Evolutionary conservation across 2,113 vertebrate genomes (phyloP), one percentile per base, ranked within the genome.

Genomic region (Pangasianodon hypophthalmus): DNA sequence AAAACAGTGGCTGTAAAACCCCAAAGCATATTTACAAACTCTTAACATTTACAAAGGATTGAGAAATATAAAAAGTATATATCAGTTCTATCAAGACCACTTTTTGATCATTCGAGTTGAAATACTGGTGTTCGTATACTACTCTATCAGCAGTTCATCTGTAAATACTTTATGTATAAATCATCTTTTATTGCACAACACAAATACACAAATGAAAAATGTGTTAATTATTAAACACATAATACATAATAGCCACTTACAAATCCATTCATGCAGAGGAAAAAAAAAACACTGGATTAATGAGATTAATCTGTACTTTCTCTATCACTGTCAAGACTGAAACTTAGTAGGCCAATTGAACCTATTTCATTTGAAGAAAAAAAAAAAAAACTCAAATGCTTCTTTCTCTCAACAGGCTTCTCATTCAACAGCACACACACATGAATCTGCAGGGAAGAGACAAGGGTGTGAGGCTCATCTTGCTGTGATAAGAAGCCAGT

Each of bases 401-500:
- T 88, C 67, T 92, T 84, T 91, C 81, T 88, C 90, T 84, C 60
- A 84, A 85, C 90, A 86, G 69, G 52, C 82, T 89, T 69, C 56
- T 90, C 89, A 90, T 89, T 90, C 85, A 91, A 60, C 73, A 73
- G 85, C 62, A 88, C 69, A 85, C 62, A 92, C 91, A 91, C 86
- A 93, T 86, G 88, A 90, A 91, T 89, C 91, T 93, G 88, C 88
- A n/a, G 87, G 73, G 87, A 85, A 88, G 85, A 92, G 87, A 84
- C 89, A 81, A 88, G 88, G 87, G 84, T 86, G 90, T 90, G 77
- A 69, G 91, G 89, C 85, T 81, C 88, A 89, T 92, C 92, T 91
- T 80, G 54, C 75, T 91, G 92, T 75, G 84, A 84, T 77, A 81
- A 90, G 92, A 92, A 94, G 90, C 90, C 86, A 90, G 80, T 90